Base-by-base conservation (phyloP, 2,113 vertebrate genomes). In the Helogale parvula region DNA sequence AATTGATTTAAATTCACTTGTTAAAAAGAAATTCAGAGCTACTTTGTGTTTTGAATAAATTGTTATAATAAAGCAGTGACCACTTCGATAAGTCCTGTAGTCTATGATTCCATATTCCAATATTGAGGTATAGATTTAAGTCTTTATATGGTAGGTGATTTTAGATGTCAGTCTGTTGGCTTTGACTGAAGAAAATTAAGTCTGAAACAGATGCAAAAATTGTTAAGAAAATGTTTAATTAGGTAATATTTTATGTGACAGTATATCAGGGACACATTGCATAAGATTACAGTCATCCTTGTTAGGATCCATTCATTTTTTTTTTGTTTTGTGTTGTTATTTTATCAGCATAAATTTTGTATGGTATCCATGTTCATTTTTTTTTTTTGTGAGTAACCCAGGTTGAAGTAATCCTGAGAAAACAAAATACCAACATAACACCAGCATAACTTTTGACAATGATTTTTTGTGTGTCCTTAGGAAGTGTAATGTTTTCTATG, bases 1-100 rank as follows among this genome's bases (percentile, higher is more conserved):
- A 79, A 83, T 52, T 60, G 45, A 68, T 90, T 90, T 96, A n/a
- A 68, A 63, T 66, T 94, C 15, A 88, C 11, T 57, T 96, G 71
- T 94, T 86, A 50, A 72, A 93, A 45, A 83, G 38, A 95, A 85
- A 94, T 33, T 66, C 7, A n/a, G 69, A 83, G n/a, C 7, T 52
- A 7, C 7, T 87, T 45, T 57, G n/a, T 66, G 14, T 79, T 94
- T 69, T 66, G 15, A 11, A 38, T 69, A 76, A 87, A 35, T 50
- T 72, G 4, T 7, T 45, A 57, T 35, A n/a, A 14, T 85, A 71
- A 88, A 96, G 17, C 3, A 38, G 69, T 74, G 47, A 31, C 25
- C 25, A 35, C 35, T 60, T 86, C 69, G 15, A 54, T 31, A 82
- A 76, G 15, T 47, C 35, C 35, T 76, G 0, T 1, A 27, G 1